Base-by-base conservation (phyloP, 2,113 vertebrate species). In the Cisticola juncidis region DNA sequence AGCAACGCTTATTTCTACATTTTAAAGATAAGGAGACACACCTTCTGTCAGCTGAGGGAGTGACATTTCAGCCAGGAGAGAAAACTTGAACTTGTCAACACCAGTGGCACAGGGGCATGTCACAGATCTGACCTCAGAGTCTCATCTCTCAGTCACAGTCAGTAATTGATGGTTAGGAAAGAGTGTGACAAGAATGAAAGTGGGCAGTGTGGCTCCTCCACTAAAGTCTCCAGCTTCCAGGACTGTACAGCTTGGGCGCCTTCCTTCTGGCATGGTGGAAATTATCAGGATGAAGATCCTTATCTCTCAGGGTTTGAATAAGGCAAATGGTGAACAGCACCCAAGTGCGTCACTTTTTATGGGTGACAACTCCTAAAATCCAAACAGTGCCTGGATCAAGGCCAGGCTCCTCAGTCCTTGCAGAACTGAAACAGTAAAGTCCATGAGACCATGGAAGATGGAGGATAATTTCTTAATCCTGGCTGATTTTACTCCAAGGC, bases 161-260 rank as follows among this genome's bases (percentile, higher is more conserved):
- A 61, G 35, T 50, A 48, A 50, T 9, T 33, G 47, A 68, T 51
- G 21, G 19, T 42, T 54, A 45, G 61, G n/a, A 68, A 69, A 56
- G 40, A 68, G 12, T 3, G 17, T 35, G 51, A 77, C 15, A 21
- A 45, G 38, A 81, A 29, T 70, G 38, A 60, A 90, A 79, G 38
- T 0, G 0, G 4, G 3, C n/a, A 58, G 38, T 5, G 23, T 14
- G 2, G 21, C 48, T 80, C 77, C 44, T 79, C 18, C n/a, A 60
- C 9, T 70, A 1, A 69, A 74, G 24, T 16, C 24, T 28, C 66
- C 53, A 56, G 16, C 40, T 86, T 53, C 44, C 79, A 88, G 61
- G 48, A 72, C 69, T 9, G 11, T 68, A 26, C 38, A 85, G 33
- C 21, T 58, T 71, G 61, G 21, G 61, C 33, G 74, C 53, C 26